Evolutionary conservation across 2,113 vertebrate species (phyloP).

Genomic region (Illadopsis cleaveri): DNA sequence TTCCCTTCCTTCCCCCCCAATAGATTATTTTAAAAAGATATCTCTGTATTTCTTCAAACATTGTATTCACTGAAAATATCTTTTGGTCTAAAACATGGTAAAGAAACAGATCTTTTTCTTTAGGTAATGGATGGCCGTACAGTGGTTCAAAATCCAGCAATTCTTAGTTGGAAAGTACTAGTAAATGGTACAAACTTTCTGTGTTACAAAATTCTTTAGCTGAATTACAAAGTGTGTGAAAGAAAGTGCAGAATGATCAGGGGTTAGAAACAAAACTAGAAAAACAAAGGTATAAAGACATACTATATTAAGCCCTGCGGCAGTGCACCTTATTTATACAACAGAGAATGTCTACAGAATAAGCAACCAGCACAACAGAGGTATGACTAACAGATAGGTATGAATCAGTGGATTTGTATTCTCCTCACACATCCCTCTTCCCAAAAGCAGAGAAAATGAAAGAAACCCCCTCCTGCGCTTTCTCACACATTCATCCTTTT

Average conservation of each 20-base stretch:
- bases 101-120: not conserved
- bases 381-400: constrained; percentile 55
- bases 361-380: constrained; percentile 52
- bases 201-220: not conserved
- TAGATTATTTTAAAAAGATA: too few relatives aligned
- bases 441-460: constrained; percentile 49
- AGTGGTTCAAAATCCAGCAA: not conserved
- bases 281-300: constrained; percentile 43
- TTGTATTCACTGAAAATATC: not conserved
- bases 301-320: constrained; percentile 46
- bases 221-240: not conserved
- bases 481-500: constrained; percentile 44
- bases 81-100: not conserved
- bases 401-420: constrained; percentile 55
- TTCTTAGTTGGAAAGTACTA: not conserved
- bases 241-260: not conserved
- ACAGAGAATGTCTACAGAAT: constrained; percentile 49
- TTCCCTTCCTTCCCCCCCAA: too few relatives aligned
- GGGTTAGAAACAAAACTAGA: not conserved
- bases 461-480: constrained; percentile 14
- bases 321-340: constrained; percentile 61
- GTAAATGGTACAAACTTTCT: not conserved
- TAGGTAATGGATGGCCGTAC: not conserved
- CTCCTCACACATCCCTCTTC: not conserved
- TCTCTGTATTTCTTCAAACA: not conserved